Percentiles rank a stretch among this genome's conserved stretches.
Conservation (phyloP, 2,113 vertebrate species). For the Lepidothrix coronata region DNA sequence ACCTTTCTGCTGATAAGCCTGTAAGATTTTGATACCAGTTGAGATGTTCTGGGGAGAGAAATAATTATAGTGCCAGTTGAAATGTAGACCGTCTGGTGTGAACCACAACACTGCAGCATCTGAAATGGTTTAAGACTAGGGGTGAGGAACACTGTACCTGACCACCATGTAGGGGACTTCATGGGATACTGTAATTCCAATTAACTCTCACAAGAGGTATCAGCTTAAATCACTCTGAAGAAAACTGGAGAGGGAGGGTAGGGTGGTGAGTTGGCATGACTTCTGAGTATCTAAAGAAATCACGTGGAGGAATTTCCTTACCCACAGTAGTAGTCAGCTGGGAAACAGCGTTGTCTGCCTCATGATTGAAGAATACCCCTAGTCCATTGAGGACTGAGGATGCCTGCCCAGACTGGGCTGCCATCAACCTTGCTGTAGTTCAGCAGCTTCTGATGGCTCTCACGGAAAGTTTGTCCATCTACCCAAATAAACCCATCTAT, state of each 20-base stretch:
- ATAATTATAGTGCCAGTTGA: neutral
- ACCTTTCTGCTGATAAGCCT: neutral
- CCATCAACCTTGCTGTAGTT: neutral
- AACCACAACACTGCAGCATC: neutral
- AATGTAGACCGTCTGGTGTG: neutral
- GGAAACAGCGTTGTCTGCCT: neutral
- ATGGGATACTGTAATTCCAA: neutral
- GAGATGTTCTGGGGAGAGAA: neutral
- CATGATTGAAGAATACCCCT: neutral
- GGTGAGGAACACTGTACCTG: neutral
- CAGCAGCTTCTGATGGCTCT: neutral
- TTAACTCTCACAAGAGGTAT: neutral
- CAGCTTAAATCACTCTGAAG: neutral
- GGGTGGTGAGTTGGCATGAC: neutral
- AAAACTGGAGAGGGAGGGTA: neutral
- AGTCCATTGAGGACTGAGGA: rapidly evolving
- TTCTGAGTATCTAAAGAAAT: neutral
- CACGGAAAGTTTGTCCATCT: neutral
- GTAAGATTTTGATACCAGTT: neutral
- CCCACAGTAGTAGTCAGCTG: neutral
- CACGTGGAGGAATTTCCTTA: neutral
- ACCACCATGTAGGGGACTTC: rapidly evolving
- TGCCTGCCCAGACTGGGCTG: neutral
- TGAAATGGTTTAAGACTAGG: neutral
- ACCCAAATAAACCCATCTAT: neutral